Evolutionary conservation across 2,797 vertebrate species (phyloP).

Genomic region (Rhinoraja longicauda): DNA sequence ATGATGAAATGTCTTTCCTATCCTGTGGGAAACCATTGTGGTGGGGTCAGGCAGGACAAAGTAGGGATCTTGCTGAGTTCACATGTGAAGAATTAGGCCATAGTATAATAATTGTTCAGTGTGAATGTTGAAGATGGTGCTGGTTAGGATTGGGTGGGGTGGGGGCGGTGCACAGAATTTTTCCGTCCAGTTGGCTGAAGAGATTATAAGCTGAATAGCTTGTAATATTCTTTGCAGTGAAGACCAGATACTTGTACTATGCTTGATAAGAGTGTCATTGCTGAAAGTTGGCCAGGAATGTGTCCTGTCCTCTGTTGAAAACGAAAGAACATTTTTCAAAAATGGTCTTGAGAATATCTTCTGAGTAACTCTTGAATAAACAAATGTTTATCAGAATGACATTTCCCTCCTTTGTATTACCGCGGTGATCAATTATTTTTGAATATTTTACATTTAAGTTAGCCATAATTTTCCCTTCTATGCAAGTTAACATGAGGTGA

Average conservation of each 20-base stretch:
- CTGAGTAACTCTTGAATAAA: background rate
- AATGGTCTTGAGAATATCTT: background rate
- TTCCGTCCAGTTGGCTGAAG: background rate
- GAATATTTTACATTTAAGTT: background rate
- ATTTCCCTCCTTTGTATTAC: background rate
- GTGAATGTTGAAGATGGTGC: background rate
- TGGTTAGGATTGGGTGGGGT: background rate
- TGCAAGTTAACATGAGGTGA: background rate
- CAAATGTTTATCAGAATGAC: background rate
- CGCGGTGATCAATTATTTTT: background rate
- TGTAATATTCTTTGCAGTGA: background rate
- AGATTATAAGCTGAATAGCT: background rate
- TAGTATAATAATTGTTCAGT: slow-evolving; percentile 30
- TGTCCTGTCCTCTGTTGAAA: background rate
- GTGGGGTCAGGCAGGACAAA: slow-evolving; percentile 26
- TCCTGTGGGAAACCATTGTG: slow-evolving; percentile 29
- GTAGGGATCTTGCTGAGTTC: slow-evolving; percentile 25
- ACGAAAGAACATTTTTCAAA: background rate
- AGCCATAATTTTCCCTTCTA: background rate
- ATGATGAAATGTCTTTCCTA: slow-evolving; percentile 29
- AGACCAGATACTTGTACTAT: background rate
- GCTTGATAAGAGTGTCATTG: background rate
- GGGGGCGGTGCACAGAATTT: background rate
- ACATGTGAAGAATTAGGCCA: slow-evolving; percentile 33
- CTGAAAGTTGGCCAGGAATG: slow-evolving; percentile 16